Evolutionary conservation across 2,797 vertebrate species (phyloP), one percentile per base, ranked within the genome.

Genomic region (Sus cebifrons): DNA sequence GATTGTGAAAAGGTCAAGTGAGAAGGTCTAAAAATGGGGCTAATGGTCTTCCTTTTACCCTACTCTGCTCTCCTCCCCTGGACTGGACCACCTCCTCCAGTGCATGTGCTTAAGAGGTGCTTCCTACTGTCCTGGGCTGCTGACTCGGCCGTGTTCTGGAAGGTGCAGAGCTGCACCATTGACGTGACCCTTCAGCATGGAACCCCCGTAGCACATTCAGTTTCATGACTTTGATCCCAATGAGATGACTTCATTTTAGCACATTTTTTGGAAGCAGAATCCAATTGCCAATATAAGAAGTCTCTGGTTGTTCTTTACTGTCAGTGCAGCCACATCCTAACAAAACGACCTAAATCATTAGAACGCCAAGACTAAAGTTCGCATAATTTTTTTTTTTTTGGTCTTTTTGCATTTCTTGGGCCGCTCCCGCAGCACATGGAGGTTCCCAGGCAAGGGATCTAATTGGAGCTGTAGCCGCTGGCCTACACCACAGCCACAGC

Each of bases 201-300:
- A 71, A 52, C 20, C 85, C 70, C 23, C 27, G 52, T 15, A 21
- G 16, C n/a, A 13, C 27, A n/a, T 56, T 77, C 23, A 62, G 56
- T 82, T 87, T 92, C 79, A 91, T 0, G 23, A 36, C 18, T 92
- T 93, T 36, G 86, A 77, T 89, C 44, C 60, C 10, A 73, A 4
- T 18, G 71, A 96, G 74, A 89, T 73, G 64, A 21, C 75, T 88
- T 91, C 40, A 44, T 9, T 75, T 85, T 77, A 89, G 16, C 56
- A 36, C 25, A n/a, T 92, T 86, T 90, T 74, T 90, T 74, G 40
- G 58, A 65, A 73, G 94, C 91, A 75, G 92, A 91, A 89, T 78
- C 10, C 12, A 36, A 29, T 54, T 77, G 5, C 82, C 87, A 74
- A 77, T 25, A 65, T 44, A 65, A 92, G 86, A 89, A 89, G 11